Base-by-base conservation (phyloP, 1,140 invertebrate genomes). In the Linepithema humile region DNA sequence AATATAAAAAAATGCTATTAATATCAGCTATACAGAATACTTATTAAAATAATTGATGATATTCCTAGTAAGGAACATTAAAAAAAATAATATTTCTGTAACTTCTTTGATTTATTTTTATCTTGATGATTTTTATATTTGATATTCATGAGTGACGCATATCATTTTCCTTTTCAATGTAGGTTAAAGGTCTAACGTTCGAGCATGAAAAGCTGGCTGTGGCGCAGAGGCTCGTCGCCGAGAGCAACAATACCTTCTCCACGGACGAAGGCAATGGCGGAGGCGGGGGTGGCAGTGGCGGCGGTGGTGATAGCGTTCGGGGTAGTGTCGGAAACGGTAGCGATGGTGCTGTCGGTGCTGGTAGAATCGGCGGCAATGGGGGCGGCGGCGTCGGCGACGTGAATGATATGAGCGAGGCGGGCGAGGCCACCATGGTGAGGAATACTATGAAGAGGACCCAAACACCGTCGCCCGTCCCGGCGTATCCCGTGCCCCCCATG, bases 121-220 rank as follows among this genome's bases (percentile, higher is more conserved):
- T 15, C 5, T 6, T 17, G 15, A 3, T 23, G 2, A 70, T 23
- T 20, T 35, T 70, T 38, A 15, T 23, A 20, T n/a, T n/a, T n/a
- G n/a, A n/a, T n/a, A n/a, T n/a, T 20, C 20, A 74, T 35, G 23
- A 38, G 50, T 35, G 12, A n/a, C 20, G 29, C 6, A 40, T 20
- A 23, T 29, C 5, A 38, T 43, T 43, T 0, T 40, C 6, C 23
- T 20, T 0, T 20, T 32, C 6, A 2, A 45, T 23, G 2, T 32
- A 97, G 96, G 97, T 97, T 57, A 97, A 97, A 93, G 97, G 97
- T 75, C 92, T 97, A 89, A 97, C 97, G 91, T 97, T 97, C 88
- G 97, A 97, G 92, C 96, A 97, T 90, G 96, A 97, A 86, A 97
- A 97, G 89, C 90, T 97, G 91, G 96, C 96, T 38, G 96, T 96